Conservation (phyloP, 1,140 invertebrate species). For the Paralvinella palmiformis region DNA sequence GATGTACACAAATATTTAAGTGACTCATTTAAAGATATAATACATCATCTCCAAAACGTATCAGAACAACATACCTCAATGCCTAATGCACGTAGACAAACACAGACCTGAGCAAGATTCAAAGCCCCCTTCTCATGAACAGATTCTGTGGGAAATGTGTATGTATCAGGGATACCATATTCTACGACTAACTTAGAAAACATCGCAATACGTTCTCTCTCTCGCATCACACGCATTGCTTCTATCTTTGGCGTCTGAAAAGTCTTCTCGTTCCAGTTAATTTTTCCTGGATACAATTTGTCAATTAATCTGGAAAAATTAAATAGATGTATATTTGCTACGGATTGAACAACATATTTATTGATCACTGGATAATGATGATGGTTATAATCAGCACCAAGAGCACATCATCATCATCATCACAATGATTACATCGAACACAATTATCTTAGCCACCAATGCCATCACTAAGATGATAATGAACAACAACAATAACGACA, state of each 20-base stretch:
- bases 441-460: too few species aligned
- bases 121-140: conserved; percentile 16
- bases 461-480: too few species aligned
- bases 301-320: conserved; percentile 17
- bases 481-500: too few species aligned
- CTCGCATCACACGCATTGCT: conserved; percentile 18
- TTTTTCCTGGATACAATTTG: conserved; percentile 14
- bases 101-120: conserved; percentile 20
- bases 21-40: too few species aligned
- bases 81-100: conserved; percentile 16
- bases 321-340: too few species aligned
- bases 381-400: too few species aligned
- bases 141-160: conserved; percentile 20
- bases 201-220: conserved; percentile 17
- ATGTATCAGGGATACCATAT: conserved; percentile 14
- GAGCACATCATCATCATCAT: too few species aligned
- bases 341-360: too few species aligned
- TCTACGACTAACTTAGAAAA: conserved; percentile 16
- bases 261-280: conserved; percentile 21
- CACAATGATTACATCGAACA: too few species aligned
- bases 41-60: too few species aligned
- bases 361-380: too few species aligned
- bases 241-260: conserved; percentile 19
- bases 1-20: too few species aligned
- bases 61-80: conserved; percentile 18